phyloP scores from a whole-genome alignment of 2,797 vertebrate genomes.

The Liparis tanakae region DNA sequence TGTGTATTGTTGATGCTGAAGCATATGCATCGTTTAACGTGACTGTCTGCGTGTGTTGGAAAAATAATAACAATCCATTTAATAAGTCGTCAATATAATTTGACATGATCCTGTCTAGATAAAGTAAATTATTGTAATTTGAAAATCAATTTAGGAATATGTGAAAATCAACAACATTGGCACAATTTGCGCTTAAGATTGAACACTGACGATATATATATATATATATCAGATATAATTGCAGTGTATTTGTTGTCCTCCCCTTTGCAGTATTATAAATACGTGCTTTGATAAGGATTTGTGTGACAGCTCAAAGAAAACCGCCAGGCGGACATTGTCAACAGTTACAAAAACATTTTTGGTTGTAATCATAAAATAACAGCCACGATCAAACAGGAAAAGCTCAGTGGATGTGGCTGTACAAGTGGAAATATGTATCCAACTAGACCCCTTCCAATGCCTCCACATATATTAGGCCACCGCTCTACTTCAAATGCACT shows the following conservation, averaged over 20 bases:
- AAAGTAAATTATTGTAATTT: background rate
- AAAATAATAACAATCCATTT: background rate
- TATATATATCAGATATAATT: background rate
- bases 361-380: constrained; percentile 64
- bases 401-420: constrained; percentile 56
- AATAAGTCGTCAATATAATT: background rate
- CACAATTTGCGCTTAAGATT: background rate
- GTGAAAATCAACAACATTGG: background rate
- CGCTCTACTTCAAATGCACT: constrained; percentile 33
- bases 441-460: constrained; percentile 49
- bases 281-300: constrained; percentile 39
- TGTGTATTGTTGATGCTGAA: constrained; percentile 8
- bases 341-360: constrained; percentile 66
- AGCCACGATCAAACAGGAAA: constrained; percentile 64
- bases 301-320: constrained; percentile 56
- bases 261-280: constrained; percentile 19
- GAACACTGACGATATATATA: background rate
- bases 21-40: background rate
- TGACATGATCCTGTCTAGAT: background rate
- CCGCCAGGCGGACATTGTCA: constrained; percentile 67
- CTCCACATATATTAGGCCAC: constrained; percentile 33
- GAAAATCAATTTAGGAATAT: background rate
- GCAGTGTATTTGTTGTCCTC: background rate
- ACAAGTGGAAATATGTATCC: constrained; percentile 67
- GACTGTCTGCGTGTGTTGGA: constrained; percentile 9